Conservation (phyloP, 2,797 vertebrate species). For the Rhinatrema bivittatum region DNA sequence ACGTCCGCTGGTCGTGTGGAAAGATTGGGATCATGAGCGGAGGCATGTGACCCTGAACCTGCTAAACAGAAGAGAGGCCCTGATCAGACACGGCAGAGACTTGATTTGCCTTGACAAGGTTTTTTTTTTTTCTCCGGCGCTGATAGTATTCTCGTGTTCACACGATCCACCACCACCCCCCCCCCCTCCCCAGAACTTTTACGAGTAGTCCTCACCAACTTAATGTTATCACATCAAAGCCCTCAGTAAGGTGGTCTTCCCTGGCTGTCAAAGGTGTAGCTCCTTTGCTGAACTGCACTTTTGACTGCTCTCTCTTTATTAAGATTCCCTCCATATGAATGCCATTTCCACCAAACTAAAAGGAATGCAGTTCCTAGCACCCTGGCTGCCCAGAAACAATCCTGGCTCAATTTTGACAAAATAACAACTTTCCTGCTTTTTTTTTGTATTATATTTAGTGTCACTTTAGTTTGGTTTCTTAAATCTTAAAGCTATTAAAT, state of each 20-base stretch:
- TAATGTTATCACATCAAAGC: slow-evolving; percentile 69
- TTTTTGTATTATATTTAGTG: slow-evolving; percentile 6
- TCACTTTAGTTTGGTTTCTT: slow-evolving; percentile 20
- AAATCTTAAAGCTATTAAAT: slow-evolving; percentile 15
- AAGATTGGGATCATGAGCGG: slow-evolving; percentile 99
- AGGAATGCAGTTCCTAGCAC: no score
- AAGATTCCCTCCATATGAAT: background rate
- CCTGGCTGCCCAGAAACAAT: no score
- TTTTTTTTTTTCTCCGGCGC: slow-evolving; percentile 56
- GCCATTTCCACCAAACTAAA: no score
- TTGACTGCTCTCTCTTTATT: slow-evolving; percentile 5
- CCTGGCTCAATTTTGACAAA: no score
- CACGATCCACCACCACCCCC: slow-evolving; percentile 49
- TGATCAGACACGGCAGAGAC: slow-evolving; percentile 89
- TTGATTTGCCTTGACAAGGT: slow-evolving; percentile 71
- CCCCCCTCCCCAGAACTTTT: background rate
- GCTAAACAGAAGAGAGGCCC: slow-evolving; percentile 92
- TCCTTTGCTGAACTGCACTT: slow-evolving; percentile 8
- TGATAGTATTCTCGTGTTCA: slow-evolving; percentile 51
- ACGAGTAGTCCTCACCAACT: slow-evolving; percentile 60
- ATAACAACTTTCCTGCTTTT: slow-evolving; percentile 11
- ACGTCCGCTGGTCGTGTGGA: slow-evolving; percentile 98
- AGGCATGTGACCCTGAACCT: slow-evolving; percentile 99
- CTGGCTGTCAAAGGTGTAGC: slow-evolving; percentile 39
- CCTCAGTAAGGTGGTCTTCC: slow-evolving; percentile 44